These are phyloP conservation scores for Pituophis catenifer DNA, from an alignment of 2,113 vertebrate species.

Conservation along the genomic window DNA sequence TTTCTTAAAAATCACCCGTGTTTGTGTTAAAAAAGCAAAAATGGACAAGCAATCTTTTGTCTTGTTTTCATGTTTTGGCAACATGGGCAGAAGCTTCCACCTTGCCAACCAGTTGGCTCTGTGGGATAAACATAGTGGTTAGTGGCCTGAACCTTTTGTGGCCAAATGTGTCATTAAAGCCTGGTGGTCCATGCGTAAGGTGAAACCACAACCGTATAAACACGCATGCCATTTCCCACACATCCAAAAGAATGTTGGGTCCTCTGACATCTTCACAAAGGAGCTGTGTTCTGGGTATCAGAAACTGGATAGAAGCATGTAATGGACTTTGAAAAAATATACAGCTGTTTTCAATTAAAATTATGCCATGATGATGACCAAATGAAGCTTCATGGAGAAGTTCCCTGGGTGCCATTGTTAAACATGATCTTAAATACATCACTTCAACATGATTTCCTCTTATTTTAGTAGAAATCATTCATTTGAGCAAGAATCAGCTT, in stretches of 20 bases:
- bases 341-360: not conserved
- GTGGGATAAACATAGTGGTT: conserved; percentile 68
- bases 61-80: conserved; percentile 37
- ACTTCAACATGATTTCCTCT: not conserved
- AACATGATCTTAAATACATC: not conserved
- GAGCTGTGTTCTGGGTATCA: conserved; percentile 53
- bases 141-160: conserved; percentile 67
- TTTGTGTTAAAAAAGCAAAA: conserved; percentile 41
- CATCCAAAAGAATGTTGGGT: conserved; percentile 58
- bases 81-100: conserved; percentile 59
- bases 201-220: conserved; percentile 70
- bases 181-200: conserved; percentile 70
- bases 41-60: conserved; percentile 64
- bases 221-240: conserved; percentile 66
- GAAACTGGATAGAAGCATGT: conserved; percentile 35
- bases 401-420: not conserved
- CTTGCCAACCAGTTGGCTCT: conserved; percentile 57
- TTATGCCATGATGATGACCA: conserved; percentile 19
- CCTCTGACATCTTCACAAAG: conserved; percentile 51
- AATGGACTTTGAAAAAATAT: conserved; percentile 30
- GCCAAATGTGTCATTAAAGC: conserved; percentile 69
- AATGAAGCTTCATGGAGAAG: conserved; percentile 27
- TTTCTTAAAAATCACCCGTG: conserved; percentile 34
- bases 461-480: not conserved
- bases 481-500: not conserved